Evolutionary conservation across 2,888 invertebrate species (phyloP), one percentile per base, ranked within the genome.

Genomic region (Macaria notata): DNA sequence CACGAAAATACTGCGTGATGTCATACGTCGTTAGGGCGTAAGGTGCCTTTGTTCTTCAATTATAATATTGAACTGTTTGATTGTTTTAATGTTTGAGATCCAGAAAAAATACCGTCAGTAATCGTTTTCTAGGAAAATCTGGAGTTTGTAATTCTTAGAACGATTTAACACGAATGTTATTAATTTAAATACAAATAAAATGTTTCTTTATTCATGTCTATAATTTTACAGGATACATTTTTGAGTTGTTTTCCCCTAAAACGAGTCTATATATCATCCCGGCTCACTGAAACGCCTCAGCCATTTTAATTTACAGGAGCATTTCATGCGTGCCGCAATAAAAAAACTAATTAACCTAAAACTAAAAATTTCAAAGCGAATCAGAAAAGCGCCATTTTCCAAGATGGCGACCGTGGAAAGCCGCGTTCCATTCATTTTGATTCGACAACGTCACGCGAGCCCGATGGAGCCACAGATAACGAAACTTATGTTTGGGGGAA

Each of bases 381-480:
- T 65, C 65, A 60, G 64, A 63, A 70, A 65, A 52, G 66, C 62
- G 65, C 61, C 69, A 67, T 74, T 76, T 81, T 77, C 71, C 79
- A 83, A 81, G 67, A 81, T 81, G 81, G 81, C 82, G 69, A 66
- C 75, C 70, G 62, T 63, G 62, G 69, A 74, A 74, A 76, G 70
- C 60, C 71, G 73, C 72, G 75, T 72, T 76, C 71, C 76, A 74
- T 79, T 76, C 75, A 75, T 78, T 77, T 74, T 65, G 73, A 72
- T 75, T 79, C 78, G 73, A 76, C 76, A 76, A 75, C 79, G 64
- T 69, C 66, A 70, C 66, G 68, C 69, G 53, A 64, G 42, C 53
- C 39, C 55, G 65, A 69, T 65, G 47, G 52, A 46, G 31, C 53
- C 49, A 50, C 48, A 61, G 66, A 67, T 67, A 67, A 64, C 62